Base-by-base conservation (phyloP, 2,888 invertebrate genomes). In the Panorpa germanica region DNA sequence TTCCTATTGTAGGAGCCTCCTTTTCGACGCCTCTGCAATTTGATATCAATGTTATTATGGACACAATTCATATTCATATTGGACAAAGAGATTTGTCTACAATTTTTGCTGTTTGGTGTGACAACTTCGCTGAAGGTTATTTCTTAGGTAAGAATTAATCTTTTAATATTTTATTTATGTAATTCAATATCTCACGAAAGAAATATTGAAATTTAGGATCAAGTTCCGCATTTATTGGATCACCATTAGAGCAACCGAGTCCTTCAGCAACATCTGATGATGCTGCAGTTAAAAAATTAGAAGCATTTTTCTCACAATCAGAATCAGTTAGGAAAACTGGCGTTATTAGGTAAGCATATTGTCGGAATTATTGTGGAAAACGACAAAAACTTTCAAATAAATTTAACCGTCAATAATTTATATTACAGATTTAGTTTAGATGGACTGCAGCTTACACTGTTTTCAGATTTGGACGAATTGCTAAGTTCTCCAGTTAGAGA, bases 71-170 rank as follows among this genome's bases (percentile, higher is more conserved):
- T 37, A 52, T 81, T 3, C 74, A 76, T 42, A 49, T 82, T 9
- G 76, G 78, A 0, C 78, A 78, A 50, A 65, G 68, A 45, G 82
- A 83, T 48, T 50, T 81, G 6, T 69, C 73, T 8, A 72, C 74
- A 1, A 54, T 77, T 28, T 55, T 78, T 18, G 66, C 71, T 1
- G 72, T 81, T 4, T 71, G 73, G 61, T 63, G 62, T 3, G 75
- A 80, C 35, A 81, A 81, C 45, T 53, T 75, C 23, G 65, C 66
- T 28, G 66, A 70, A 41, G 65, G 62, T 3, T 55, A 60, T 40
- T 59, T 64, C 40, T 55, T 67, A 4, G 66, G 62, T 61, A 34
- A 40, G 42, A 36, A 15, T 3, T 25, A 11, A 16, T 17, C 31
- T 38, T 30, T 4, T 12, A 40, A 37, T 33, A 36, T 36, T n/a